These are phyloP conservation scores for Papilio helenus DNA, from an alignment of 1,140 invertebrate genomes.

Conservation along the genomic window DNA sequence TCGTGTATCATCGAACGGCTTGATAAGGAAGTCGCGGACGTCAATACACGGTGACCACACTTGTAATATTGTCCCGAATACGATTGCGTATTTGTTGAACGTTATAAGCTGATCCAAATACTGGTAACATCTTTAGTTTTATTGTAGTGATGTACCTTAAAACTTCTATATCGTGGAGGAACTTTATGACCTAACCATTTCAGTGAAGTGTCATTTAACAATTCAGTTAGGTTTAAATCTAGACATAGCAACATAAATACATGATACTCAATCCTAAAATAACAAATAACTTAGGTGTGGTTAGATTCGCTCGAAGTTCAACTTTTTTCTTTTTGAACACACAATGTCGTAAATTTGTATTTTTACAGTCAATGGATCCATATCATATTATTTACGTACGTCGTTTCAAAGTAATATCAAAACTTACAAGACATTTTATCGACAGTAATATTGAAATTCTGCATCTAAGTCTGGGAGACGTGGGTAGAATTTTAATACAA, in stretches of 20 bases:
- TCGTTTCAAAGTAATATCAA: not conserved
- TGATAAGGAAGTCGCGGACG: constrained; percentile 61
- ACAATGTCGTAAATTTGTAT: not conserved
- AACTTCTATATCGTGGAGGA: too few relatives aligned
- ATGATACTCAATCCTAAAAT: too few relatives aligned
- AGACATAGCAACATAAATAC: too few relatives aligned
- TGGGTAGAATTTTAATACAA: not conserved
- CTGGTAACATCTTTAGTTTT: not conserved
- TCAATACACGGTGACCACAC: constrained; percentile 49
- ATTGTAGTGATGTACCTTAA: too few relatives aligned
- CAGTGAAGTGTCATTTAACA: too few relatives aligned
- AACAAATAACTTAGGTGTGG: too few relatives aligned
- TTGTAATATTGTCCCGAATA: not conserved
- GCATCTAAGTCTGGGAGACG: not conserved
- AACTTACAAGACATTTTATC: not conserved
- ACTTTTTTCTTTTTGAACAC: too few relatives aligned
- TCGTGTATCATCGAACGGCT: constrained; percentile 51
- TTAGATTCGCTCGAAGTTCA: too few relatives aligned
- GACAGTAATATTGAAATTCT: constrained; percentile 17
- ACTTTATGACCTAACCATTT: too few relatives aligned
- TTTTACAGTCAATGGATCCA: not conserved
- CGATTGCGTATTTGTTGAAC: not conserved
- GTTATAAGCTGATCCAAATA: not conserved
- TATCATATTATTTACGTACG: not conserved
- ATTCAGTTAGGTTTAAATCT: too few relatives aligned